Base-by-base conservation (phyloP, 2,888 invertebrate genomes). In the Galerucella calmariensis region DNA sequence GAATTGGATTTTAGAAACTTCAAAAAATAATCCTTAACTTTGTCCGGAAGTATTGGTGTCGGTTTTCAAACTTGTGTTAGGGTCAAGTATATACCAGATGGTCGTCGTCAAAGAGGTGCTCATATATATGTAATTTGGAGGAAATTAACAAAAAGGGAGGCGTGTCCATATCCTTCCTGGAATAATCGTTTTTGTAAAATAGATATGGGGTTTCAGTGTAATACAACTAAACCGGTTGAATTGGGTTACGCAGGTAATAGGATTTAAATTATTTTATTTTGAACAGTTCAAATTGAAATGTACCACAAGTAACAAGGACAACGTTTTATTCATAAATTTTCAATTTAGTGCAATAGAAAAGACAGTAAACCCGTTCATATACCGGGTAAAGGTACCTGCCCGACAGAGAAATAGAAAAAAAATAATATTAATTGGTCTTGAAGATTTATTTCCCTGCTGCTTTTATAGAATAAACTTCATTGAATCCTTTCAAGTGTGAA, bases 61-160 rank as follows among this genome's bases (percentile, higher is more conserved):
- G 12, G 61, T 61, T 61, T 61, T 14, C 61, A 61, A 35, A 56
- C n/a, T 61, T 35, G 14, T 61, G n/a, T 14, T 41, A 35, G 16
- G 62, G 62, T n/a, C 16, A 41, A 62, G 41, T n/a, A 41, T 62
- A 41, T 62, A 62, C 62, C 62, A 62, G 62, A 62, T 62, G 62
- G 62, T 62, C 41, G 35, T 41, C 62, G 14, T n/a, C 11, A 9
- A 41, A 41, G 62, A 62, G 62, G 41, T 35, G 35, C 62, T 41
- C n/a, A n/a, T 41, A 14, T 69, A 69, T 61, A 48, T 69, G 51
- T 69, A 69, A 69, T 69, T 69, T 62, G 46, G 48, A 69, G 69
- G 69, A 69, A 69, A 69, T 69, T 69, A 69, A 46, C 62, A 48
- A 44, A 69, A 61, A 48, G 27, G 8, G 44, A 59, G 69, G 69